These are phyloP conservation scores for Pedionomus torquatus DNA, from an alignment of 2,113 vertebrate genomes.

Conservation along the genomic window DNA sequence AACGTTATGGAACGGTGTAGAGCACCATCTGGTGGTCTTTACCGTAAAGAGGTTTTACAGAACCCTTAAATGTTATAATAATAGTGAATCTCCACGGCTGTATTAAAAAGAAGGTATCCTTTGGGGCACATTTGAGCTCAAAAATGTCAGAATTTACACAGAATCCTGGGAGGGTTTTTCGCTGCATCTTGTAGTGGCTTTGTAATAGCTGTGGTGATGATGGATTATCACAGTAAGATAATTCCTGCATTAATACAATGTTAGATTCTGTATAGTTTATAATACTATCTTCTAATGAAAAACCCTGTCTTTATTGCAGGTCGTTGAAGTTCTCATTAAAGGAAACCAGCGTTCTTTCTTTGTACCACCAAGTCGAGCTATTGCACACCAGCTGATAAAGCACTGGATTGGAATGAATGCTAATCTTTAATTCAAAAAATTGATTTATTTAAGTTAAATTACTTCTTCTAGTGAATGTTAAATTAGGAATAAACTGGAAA, in stretches of 20 bases:
- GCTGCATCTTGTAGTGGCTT: neutral
- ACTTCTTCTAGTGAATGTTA: neutral
- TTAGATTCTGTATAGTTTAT: neutral
- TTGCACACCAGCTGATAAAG: slow-evolving; percentile 91
- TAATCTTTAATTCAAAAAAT: slow-evolving; percentile 77
- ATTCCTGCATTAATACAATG: neutral
- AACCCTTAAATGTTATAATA: neutral
- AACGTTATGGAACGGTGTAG: neutral
- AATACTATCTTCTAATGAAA: neutral
- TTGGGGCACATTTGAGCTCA: neutral
- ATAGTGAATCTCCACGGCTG: neutral
- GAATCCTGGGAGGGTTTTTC: neutral
- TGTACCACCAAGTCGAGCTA: slow-evolving; percentile 85
- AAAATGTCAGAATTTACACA: neutral
- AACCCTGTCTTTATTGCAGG: slow-evolving; percentile 71
- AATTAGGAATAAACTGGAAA: neutral
- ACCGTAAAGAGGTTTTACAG: neutral
- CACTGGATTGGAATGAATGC: slow-evolving; percentile 89
- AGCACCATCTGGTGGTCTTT: neutral
- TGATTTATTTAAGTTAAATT: neutral
- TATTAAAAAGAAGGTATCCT: neutral
- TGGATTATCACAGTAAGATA: neutral
- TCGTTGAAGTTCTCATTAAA: slow-evolving; percentile 81
- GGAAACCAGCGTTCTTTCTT: slow-evolving; percentile 73
- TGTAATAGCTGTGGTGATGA: neutral